A percentile compares a stretch with the other conserved stretches of the same genome.
These are phyloP conservation scores for Callocephalon fimbriatum DNA, from an alignment of 2,113 vertebrate genomes.

Conservation along the genomic window DNA sequence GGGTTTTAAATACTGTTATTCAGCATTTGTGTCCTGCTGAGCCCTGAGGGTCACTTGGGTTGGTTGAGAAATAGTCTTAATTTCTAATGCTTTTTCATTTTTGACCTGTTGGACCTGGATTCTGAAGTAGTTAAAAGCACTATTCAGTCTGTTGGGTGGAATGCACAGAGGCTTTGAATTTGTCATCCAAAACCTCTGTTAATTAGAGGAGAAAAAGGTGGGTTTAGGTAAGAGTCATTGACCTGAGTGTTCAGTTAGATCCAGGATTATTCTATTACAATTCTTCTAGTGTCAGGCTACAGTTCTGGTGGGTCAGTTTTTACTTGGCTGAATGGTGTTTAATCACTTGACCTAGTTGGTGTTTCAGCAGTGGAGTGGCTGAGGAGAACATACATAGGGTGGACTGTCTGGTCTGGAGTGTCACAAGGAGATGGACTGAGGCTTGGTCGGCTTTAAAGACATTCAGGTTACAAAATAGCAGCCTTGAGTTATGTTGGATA, in stretches of 20 bases:
- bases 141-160: fast-evolving
- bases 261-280: background rate
- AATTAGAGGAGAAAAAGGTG: background rate
- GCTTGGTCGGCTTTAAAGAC: background rate
- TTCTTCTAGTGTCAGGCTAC: background rate
- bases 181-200: background rate
- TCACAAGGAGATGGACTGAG: fast-evolving
- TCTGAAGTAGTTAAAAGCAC: background rate
- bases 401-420: background rate
- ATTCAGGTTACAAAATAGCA: background rate
- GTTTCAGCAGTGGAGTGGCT: background rate
- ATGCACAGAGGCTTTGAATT: background rate
- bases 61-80: background rate
- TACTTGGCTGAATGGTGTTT: background rate
- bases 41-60: no score
- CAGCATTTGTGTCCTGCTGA: background rate
- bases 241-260: background rate
- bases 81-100: background rate
- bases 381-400: background rate
- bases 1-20: background rate
- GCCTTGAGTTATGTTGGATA: background rate
- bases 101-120: background rate
- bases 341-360: background rate
- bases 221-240: background rate
- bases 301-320: background rate